These are phyloP conservation scores for Morbakka virulenta DNA, from an alignment of 30 jellyfish, hydroid and myxozoan species.

Conservation along the genomic window DNA sequence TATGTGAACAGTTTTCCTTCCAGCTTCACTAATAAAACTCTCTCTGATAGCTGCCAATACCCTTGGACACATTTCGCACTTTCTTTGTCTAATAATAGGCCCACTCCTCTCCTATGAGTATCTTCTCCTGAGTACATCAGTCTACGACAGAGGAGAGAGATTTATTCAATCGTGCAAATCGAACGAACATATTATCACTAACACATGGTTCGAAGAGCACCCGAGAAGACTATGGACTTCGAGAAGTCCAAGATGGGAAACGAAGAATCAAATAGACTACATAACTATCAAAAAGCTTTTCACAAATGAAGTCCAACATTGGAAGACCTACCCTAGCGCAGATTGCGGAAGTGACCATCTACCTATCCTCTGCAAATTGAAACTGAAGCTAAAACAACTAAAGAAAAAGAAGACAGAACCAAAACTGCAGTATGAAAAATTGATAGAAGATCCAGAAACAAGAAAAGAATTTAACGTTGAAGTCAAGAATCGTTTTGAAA, in stretches of 20 bases:
- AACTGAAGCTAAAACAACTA: not conserved
- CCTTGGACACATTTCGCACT: no score
- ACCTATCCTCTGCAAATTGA: not conserved
- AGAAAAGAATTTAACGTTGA: not conserved
- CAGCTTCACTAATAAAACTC: no score
- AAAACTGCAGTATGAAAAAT: not conserved
- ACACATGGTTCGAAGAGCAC: slow-evolving; percentile 11
- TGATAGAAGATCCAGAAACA: not conserved
- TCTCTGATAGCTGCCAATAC: no score
- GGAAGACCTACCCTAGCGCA: slow-evolving; percentile 3
- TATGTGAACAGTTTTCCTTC: no score
- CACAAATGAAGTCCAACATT: not conserved
- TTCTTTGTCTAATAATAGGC: no score
- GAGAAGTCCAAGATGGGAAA: slow-evolving; percentile 16
- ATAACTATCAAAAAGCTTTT: not conserved
- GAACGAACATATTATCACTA: not conserved
- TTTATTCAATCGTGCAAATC: not conserved
- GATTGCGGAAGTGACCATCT: slow-evolving; percentile 1
- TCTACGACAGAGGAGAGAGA: slow-evolving; percentile 10
- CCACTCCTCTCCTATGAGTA: no score
- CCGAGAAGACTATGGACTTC: slow-evolving; percentile 8
- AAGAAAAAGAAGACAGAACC: not conserved
- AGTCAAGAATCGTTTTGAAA: not conserved
- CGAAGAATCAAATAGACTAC: slow-evolving; percentile 32
- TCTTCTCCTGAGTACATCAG: no score